phyloP scores from a whole-genome alignment of 2,113 vertebrate species.

The Actenoides lindsayi region DNA sequence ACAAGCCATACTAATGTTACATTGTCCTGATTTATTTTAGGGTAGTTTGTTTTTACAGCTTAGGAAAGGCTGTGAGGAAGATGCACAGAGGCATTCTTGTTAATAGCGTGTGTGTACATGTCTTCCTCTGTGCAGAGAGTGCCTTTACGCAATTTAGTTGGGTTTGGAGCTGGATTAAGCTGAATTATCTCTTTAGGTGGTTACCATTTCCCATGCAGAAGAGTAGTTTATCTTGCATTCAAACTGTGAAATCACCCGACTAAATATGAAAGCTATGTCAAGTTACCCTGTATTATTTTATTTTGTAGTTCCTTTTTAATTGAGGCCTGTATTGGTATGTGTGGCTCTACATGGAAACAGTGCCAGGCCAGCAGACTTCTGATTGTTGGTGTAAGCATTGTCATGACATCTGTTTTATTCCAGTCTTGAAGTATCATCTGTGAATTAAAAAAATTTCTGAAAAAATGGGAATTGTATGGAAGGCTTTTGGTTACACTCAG shows the following conservation, averaged over 20 bases:
- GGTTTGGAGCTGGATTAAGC: neutral
- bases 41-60: neutral
- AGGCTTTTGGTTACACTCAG: neutral
- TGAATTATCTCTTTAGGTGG: neutral
- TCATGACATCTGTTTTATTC: neutral
- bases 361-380: neutral
- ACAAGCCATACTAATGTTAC: neutral
- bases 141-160: neutral
- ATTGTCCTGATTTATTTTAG: neutral
- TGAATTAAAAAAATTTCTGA: neutral
- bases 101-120: neutral
- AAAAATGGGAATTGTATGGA: neutral
- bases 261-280: neutral
- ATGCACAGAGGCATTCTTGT: neutral
- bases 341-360: accelerated
- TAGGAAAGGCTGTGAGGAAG: neutral
- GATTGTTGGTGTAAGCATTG: neutral
- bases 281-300: neutral
- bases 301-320: neutral
- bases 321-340: neutral
- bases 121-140: accelerated
- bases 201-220: neutral
- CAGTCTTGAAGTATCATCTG: neutral
- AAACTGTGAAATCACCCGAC: neutral
- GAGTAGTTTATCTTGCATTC: neutral